These are phyloP conservation scores for Drosophila subquinaria DNA, from an alignment of 2,888 invertebrate species.

Conservation along the genomic window DNA sequence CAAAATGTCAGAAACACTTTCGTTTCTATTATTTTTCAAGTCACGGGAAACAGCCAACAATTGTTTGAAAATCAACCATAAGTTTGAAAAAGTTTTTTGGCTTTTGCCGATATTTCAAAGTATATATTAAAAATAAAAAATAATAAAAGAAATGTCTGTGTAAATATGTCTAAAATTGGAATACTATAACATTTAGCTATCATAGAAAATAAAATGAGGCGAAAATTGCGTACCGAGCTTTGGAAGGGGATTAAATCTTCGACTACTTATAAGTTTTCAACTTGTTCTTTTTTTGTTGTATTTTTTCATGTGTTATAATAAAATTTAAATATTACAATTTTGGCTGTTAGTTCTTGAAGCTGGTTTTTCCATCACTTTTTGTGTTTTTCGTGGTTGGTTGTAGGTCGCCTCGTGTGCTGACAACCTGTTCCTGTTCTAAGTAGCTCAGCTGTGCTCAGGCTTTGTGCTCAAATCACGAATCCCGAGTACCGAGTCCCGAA, in stretches of 20 bases:
- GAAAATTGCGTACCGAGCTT: neutral
- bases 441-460: slow-evolving; percentile 44
- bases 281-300: slow-evolving; percentile 1
- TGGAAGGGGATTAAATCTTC: neutral
- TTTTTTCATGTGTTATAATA: slow-evolving; percentile 40
- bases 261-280: neutral
- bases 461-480: slow-evolving; percentile 51
- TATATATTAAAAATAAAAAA: too few species aligned
- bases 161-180: neutral
- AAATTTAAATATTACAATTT: slow-evolving; percentile 68
- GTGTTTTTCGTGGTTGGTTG: neutral
- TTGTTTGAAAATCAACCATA: neutral
- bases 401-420: slow-evolving; percentile 34
- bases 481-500: slow-evolving; percentile 41
- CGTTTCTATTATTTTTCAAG: too few species aligned
- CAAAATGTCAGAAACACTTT: too few species aligned
- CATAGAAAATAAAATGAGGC: neutral
- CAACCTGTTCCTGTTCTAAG: slow-evolving; percentile 58
- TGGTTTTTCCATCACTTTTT: slow-evolving; percentile 30
- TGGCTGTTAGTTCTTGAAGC: slow-evolving; percentile 49
- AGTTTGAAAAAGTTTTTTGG: neutral
- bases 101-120: neutral
- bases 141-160: too few species aligned
- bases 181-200: neutral
- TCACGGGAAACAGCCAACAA: too few species aligned